phyloP scores from a whole-genome alignment of 2,888 invertebrate species.

The Lamproptera curius region DNA sequence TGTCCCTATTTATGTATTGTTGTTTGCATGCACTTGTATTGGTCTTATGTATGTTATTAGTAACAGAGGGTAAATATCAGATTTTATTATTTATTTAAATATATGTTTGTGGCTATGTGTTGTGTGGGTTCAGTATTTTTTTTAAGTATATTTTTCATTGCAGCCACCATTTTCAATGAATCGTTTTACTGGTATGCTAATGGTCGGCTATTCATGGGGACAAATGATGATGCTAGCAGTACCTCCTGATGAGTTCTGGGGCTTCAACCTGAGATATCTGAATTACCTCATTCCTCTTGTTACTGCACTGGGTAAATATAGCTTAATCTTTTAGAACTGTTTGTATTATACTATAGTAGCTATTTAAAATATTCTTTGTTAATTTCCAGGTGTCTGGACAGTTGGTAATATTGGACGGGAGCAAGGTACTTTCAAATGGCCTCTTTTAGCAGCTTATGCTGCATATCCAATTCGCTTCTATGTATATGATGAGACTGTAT shows the following conservation, averaged over 20 bases:
- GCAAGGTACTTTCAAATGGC: constrained; percentile 83
- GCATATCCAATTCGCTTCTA: constrained; percentile 84
- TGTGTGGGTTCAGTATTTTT: no score
- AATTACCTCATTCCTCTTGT: constrained; percentile 85
- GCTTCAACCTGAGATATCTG: constrained; percentile 84
- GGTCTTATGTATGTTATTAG: no score
- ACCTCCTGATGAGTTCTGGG: constrained; percentile 84
- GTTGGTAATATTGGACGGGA: constrained; percentile 95
- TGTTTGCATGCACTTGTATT: background rate
- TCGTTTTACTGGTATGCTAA: constrained; percentile 86
- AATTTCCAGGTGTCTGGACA: constrained; percentile 87
- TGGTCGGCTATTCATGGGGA: constrained; percentile 89
- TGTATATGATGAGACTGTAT: constrained; percentile 85
- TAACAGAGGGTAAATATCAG: background rate
- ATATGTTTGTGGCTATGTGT: background rate
- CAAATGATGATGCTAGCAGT: constrained; percentile 86
- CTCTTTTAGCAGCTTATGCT: constrained; percentile 82
- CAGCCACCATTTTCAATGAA: constrained; percentile 91
- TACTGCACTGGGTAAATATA: constrained; percentile 83
- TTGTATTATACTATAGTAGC: background rate
- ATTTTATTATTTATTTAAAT: constrained; percentile 14
- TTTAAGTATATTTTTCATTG: constrained; percentile 14
- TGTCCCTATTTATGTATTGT: background rate
- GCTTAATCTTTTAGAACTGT: no score
- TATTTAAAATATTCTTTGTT: constrained; percentile 16